Evolutionary conservation across 2,888 invertebrate species (phyloP), one percentile per base, ranked within the genome.

Genomic region (Cotesia congregata): DNA sequence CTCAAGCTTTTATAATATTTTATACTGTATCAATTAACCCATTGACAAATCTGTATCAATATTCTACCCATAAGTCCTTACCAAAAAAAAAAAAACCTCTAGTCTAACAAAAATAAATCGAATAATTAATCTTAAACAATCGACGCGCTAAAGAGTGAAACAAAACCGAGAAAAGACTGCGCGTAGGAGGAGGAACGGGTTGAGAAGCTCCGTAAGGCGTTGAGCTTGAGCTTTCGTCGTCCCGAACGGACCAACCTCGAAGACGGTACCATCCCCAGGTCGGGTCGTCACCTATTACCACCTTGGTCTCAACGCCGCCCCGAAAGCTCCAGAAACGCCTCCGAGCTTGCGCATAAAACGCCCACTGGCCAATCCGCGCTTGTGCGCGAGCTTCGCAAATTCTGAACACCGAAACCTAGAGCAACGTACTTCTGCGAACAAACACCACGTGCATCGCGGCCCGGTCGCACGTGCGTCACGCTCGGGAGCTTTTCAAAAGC

Each of bases 371-470:
- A 88, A 88, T 88, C 85, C 83, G 79, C 80, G 81, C 83, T 80
- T 83, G 83, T 84, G 83, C 82, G 50, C 50, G 12, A 50, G 83
- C 83, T 84, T 86, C 85, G 85, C 83, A 85, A 86, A 85, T 85
- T 85, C 85, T 80, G 80, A 72, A 20, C 79, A 79, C 82, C 81
- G 80, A 68, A 82, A 84, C 85, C 84, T 86, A 85, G 85, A 82
- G 82, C 69, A 82, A 83, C 82, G 83, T 83, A 82, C 76, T 85
- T 85, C 83, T 84, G 83, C 84, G 80, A 80, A 82, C 87, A 88
- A 88, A 87, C 88, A 86, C 88, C 88, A 88, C 88, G 89, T 88
- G 88, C 86, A 86, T 84, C 85, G 87, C 88, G 88, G 83, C 83
- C 87, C 86, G 84, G 84, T 83, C 85, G 87, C 88, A 88, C 88